Evolutionary conservation across 2,797 vertebrate species (phyloP), one percentile per base, ranked within the genome.

Genomic region (Coreius guichenoti): DNA sequence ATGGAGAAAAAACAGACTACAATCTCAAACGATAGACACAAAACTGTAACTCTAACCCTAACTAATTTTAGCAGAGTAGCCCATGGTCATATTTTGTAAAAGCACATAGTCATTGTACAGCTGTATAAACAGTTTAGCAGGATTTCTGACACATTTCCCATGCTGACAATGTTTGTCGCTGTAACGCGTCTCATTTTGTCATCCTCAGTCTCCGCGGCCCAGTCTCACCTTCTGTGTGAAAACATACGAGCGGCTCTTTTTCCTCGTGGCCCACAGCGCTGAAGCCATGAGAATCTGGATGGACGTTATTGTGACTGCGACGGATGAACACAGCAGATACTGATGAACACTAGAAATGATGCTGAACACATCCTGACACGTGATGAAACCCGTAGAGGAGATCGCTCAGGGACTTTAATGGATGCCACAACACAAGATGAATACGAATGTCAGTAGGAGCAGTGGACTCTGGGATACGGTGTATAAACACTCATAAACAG

Each of bases 281-380:
- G 96, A 97, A n/a, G 96, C 97, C 81, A 97, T 98, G 97, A 94
- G 97, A 7, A 98, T 98, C 43, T 98, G 97, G 97, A 98, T 98
- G 95, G 97, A 98, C 1, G 97, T 97, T 72, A 96, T 98, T 0
- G 97, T 98, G 86, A 98, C 97, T 0, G 97, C 97, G 0, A 97
- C 97, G 0, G 97, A 98, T 2, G 97, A 97, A 81, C 96, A 97
- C 92, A 92, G 94, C 84, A 95, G 95, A 49, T 97, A 97, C 75
- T 97, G 95, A 97, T 85, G 14, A 65, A 17, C 61, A 31, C 26
- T 65, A 65, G 61, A 63, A 3, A 63, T 26, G 21, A 43, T 23
- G 36, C 68, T 43, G 58, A 63, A 63, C 58, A 29, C n/a, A 63
- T 29, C 19, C 51, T 36, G 69, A 68, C n/a, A 81, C 31, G 5